Base-by-base conservation (phyloP, 2,888 invertebrate species). In the Ennomos quercinarius region DNA sequence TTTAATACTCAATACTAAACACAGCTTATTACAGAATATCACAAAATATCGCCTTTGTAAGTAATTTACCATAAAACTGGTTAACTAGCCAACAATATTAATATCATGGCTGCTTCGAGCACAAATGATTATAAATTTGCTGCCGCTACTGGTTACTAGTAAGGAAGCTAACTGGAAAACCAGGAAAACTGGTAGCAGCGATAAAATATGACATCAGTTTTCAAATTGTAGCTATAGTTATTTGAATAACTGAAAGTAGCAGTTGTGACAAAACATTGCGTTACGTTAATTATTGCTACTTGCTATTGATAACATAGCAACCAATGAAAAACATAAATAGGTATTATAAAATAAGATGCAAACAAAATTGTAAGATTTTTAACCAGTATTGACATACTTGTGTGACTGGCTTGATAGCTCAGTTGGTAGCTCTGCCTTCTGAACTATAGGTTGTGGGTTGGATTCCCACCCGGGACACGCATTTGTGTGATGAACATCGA, bases 41-140 rank as follows among this genome's bases (percentile, higher is more conserved):
- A 44, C 39, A 12, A 34, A 47, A 58, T 42, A 47, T 48, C 34
- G 27, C 37, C 40, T 49, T 35, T 5, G n/a, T 9, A 13, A 48
- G n/a, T 10, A 11, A 50, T 46, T 46, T 59, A 54, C 59, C 12
- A 50, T 41, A 54, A 54, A 58, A 41, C 59, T 37, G 54, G 54
- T 49, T 58, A 53, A 48, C 52, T 11, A 47, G 46, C 51, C 46
- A 52, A 57, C 53, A 49, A 40, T 45, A 54, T 59, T 59, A 45
- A 50, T 59, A 49, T 10, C 12, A 8, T n/a, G 47, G 47, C 42
- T 41, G 39, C 27, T 11, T 35, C 49, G 34, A 42, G 42, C 59
- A 57, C 52, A 52, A 56, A 61, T 48, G 52, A 52, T 61, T 52
- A 56, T 52, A 61, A 61, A 56, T 61, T 50, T 37, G 17, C 53